These are phyloP conservation scores for Pristionchus pacificus DNA, from an alignment of 1,140 invertebrate species.

Conservation along the genomic window DNA sequence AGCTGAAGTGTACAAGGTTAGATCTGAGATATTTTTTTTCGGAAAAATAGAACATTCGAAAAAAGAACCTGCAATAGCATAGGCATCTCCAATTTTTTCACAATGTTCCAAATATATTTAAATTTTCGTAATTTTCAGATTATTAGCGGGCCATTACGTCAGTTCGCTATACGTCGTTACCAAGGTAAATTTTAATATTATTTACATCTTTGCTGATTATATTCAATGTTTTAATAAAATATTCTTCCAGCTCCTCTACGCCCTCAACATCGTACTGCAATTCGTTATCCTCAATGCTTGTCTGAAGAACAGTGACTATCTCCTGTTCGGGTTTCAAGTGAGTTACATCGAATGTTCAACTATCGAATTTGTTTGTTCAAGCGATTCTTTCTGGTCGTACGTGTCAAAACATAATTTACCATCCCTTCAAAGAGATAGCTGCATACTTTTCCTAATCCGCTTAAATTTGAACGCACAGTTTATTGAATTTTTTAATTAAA, in stretches of 20 bases:
- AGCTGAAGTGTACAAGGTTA: constrained; percentile 41
- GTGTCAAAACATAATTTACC: no score
- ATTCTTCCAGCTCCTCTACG: constrained; percentile 50
- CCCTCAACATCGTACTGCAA: constrained; percentile 88
- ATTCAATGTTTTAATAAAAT: no score
- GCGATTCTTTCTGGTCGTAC: background rate
- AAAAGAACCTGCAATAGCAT: no score
- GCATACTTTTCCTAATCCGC: background rate
- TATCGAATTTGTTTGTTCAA: constrained; percentile 56
- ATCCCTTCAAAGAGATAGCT: no score
- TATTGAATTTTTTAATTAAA: constrained; percentile 51
- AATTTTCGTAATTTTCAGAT: no score
- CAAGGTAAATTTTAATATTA: no score
- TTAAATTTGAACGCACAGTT: constrained; percentile 57
- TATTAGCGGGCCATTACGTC: constrained; percentile 62
- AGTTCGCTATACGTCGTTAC: constrained; percentile 61
- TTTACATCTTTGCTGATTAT: no score
- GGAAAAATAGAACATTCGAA: no score
- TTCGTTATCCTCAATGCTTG: constrained; percentile 95
- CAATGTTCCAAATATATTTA: no score
- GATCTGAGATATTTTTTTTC: background rate
- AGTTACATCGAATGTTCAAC: no score
- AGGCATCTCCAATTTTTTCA: no score
- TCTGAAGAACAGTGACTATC: constrained; percentile 78
- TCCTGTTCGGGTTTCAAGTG: constrained; percentile 89